Conservation (phyloP, 2,888 invertebrate species). For the Dynastes maya region DNA sequence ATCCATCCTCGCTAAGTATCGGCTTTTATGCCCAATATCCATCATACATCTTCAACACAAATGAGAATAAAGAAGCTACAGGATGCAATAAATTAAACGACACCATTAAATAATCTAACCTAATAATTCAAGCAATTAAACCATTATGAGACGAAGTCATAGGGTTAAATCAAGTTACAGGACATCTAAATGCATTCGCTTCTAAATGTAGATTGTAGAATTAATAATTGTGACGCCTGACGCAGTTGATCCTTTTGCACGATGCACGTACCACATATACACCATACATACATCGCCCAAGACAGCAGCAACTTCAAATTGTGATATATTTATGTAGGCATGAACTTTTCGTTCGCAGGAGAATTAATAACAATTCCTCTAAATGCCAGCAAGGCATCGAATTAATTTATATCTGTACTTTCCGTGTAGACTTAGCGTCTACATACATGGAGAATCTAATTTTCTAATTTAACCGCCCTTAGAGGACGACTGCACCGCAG, state of each 20-base stretch:
- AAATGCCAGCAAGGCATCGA: neutral
- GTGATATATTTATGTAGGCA: conserved; percentile 12
- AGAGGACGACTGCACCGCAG: neutral
- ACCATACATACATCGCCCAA: neutral
- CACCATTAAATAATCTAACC: neutral
- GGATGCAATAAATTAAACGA: conserved; percentile 3
- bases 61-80: neutral
- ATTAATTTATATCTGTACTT: conserved; percentile 9
- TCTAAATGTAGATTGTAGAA: neutral
- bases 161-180: conserved; percentile 19
- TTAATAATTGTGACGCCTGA: conserved; percentile 4
- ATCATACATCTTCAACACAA: too few relatives aligned
- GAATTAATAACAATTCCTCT: conserved; percentile 19
- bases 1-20: too few relatives aligned
- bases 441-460: conserved; percentile 5
- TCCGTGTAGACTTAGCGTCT: neutral
- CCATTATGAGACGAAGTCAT: neutral
- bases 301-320: neutral
- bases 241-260: neutral
- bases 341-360: conserved; percentile 5
- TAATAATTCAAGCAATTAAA: neutral
- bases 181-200: conserved; percentile 1
- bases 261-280: neutral
- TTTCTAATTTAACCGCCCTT: conserved; percentile 12
- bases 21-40: too few relatives aligned